phyloP scores from a whole-genome alignment of 2,888 invertebrate species.

The Patella depressa region DNA sequence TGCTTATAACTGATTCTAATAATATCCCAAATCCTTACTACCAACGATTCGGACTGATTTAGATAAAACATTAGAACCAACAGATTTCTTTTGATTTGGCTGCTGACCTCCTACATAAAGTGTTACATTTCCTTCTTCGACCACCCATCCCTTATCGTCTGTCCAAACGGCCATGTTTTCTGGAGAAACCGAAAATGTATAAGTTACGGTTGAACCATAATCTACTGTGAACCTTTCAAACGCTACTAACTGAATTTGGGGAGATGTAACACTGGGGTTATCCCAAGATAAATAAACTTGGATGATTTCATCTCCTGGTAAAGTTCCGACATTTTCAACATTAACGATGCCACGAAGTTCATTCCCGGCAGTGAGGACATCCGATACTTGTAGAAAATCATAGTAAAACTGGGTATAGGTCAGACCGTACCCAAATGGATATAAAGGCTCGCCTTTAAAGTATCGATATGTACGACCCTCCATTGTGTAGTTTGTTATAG shows the following conservation, averaged over 20 bases:
- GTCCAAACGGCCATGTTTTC: slow-evolving; percentile 56
- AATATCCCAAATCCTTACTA: background rate
- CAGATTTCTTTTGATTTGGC: background rate
- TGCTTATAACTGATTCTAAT: background rate
- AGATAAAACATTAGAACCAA: background rate
- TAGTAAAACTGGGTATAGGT: slow-evolving; percentile 50
- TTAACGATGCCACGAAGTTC: slow-evolving; percentile 47
- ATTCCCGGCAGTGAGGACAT: slow-evolving; percentile 43
- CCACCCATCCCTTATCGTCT: slow-evolving; percentile 41
- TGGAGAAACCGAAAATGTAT: slow-evolving; percentile 40
- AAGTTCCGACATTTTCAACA: slow-evolving; percentile 50
- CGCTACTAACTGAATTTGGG: slow-evolving; percentile 52
- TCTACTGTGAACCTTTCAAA: slow-evolving; percentile 43
- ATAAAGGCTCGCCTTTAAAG: slow-evolving; percentile 51
- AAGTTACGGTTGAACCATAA: slow-evolving; percentile 27
- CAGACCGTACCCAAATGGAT: slow-evolving; percentile 59
- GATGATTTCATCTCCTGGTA: slow-evolving; percentile 57
- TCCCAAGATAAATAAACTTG: slow-evolving; percentile 62
- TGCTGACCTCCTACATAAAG: background rate
- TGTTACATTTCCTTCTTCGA: slow-evolving; percentile 40
- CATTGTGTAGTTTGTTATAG: slow-evolving; percentile 53
- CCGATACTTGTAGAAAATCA: slow-evolving; percentile 34
- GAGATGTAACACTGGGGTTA: slow-evolving; percentile 47
- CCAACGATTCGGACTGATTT: background rate
- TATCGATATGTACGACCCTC: slow-evolving; percentile 59